Conservation (phyloP, 2,888 invertebrate species). For the Nemotelus pantherinus region DNA sequence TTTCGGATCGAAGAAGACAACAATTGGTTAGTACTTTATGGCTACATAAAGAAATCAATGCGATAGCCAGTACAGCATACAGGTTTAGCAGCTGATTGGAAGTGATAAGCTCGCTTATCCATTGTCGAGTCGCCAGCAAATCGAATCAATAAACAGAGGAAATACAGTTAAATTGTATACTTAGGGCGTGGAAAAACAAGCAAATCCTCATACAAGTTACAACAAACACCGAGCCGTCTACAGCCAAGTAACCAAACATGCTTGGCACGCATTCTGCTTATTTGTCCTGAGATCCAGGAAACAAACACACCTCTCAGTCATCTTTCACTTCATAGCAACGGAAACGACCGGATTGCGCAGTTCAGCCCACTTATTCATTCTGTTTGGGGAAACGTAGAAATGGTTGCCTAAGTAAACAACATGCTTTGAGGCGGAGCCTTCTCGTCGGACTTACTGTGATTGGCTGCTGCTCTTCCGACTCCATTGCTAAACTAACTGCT, state of each 20-base stretch:
- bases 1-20: background rate
- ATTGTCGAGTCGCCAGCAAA: constrained; percentile 30
- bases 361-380: background rate
- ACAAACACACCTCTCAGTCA: background rate
- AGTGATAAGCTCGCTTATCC: constrained; percentile 27
- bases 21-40: constrained; percentile 12
- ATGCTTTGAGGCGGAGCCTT: background rate
- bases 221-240: constrained; percentile 15
- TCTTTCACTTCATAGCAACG: background rate
- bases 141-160: constrained; percentile 3
- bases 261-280: too few species aligned
- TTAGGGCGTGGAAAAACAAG: constrained; percentile 45
- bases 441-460: background rate
- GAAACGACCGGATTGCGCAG: constrained; percentile 34
- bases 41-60: constrained; percentile 8
- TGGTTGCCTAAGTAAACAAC: constrained; percentile 18
- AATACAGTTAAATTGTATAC: constrained; percentile 25
- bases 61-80: constrained; percentile 8
- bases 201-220: constrained; percentile 28
- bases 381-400: background rate
- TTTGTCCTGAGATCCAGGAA: background rate
- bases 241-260: background rate
- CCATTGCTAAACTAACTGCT: too few species aligned
- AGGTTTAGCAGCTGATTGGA: constrained; percentile 23
- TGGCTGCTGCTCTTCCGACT: background rate